Conservation (phyloP, 1,140 invertebrate genomes). For the Lutraria rhynchaena region DNA sequence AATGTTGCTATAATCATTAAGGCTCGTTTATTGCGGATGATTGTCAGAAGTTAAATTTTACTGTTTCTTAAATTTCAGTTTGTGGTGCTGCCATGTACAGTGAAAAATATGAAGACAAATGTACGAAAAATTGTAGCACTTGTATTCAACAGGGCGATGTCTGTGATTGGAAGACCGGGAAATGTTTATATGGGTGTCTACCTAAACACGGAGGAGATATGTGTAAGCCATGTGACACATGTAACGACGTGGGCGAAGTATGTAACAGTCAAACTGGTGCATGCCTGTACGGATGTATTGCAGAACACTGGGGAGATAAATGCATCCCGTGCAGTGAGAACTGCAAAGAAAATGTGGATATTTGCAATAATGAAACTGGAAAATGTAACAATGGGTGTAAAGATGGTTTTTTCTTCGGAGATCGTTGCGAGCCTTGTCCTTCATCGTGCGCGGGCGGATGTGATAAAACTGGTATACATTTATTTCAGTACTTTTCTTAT, state of each 20-base stretch:
- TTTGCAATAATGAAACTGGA: neutral
- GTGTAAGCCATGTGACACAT: neutral
- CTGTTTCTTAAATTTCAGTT: no score
- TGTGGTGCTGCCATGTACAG: no score
- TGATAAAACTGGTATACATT: conserved; percentile 1
- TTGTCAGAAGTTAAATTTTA: no score
- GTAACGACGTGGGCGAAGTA: conserved; percentile 9
- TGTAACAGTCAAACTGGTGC: conserved; percentile 21
- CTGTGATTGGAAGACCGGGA: neutral
- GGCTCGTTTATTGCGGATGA: no score
- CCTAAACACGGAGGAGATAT: neutral
- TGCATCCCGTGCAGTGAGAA: neutral
- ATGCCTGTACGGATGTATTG: conserved; percentile 24
- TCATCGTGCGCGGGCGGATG: conserved; percentile 2
- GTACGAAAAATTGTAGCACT: neutral
- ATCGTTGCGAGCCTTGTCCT: neutral
- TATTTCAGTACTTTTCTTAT: neutral
- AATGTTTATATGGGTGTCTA: neutral
- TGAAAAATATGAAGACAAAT: neutral
- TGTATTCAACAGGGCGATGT: neutral
- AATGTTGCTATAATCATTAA: no score
- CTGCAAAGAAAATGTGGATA: neutral
- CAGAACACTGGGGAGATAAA: neutral
- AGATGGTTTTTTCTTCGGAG: neutral
- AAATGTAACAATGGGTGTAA: no score